Conservation (phyloP, 2,888 invertebrate genomes). For the Drosophila flavopinicola region DNA sequence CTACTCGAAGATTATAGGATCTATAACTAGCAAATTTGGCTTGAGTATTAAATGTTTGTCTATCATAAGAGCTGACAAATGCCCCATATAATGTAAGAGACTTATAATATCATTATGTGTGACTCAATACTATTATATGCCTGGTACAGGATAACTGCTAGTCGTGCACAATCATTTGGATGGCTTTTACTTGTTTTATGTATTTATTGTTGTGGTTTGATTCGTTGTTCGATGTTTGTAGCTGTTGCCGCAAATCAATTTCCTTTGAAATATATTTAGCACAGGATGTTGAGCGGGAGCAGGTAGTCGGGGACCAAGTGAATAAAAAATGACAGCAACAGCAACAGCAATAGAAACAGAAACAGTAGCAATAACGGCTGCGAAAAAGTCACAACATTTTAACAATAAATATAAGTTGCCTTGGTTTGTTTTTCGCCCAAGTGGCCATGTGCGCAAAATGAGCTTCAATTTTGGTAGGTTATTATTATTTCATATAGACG, state of each 20-base stretch:
- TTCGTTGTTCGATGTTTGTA: constrained; percentile 9
- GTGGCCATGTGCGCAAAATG: constrained; percentile 26
- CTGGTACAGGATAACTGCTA: background rate
- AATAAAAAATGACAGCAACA: constrained; percentile 22
- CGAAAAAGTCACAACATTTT: constrained; percentile 45
- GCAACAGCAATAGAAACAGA: constrained; percentile 21
- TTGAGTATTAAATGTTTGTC: no score
- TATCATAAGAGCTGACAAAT: no score
- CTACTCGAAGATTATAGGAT: no score
- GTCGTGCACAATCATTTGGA: constrained; percentile 1
- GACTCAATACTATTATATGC: no score
- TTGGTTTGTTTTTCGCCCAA: constrained; percentile 1
- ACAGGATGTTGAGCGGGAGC: constrained; percentile 45
- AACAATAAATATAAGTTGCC: constrained; percentile 50
- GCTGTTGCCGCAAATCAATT: constrained; percentile 69
- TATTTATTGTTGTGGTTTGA: constrained; percentile 28
- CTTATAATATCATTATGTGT: no score
- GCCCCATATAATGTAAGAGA: no score
- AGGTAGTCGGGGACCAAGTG: constrained; percentile 12
- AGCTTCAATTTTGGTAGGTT: constrained; percentile 21
- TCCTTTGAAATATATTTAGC: constrained; percentile 75
- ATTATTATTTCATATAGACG: constrained; percentile 1
- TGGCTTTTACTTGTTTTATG: background rate
- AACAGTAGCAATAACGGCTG: constrained; percentile 17
- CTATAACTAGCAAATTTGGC: no score